Conservation (phyloP, 2,888 invertebrate genomes). For the Bhutanitis thaidina region DNA sequence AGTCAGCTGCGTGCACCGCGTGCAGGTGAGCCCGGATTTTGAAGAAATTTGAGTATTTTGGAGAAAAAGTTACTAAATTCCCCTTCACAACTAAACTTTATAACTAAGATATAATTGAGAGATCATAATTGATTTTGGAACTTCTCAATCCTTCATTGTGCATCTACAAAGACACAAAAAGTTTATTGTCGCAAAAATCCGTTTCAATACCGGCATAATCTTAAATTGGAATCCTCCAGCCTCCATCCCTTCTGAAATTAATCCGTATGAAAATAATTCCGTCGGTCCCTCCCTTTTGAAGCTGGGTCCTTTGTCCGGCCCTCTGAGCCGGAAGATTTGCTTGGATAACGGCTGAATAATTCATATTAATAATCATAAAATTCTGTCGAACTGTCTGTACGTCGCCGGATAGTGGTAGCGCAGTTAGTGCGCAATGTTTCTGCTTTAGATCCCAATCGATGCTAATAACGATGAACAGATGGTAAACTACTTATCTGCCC, state of each 20-base stretch:
- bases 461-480: no score
- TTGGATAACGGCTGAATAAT: slow-evolving; percentile 26
- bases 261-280: slow-evolving; percentile 35
- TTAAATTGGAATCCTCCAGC: slow-evolving; percentile 18
- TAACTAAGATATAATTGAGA: not conserved
- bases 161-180: not conserved
- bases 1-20: no score
- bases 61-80: no score
- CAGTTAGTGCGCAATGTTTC: no score
- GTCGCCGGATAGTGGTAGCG: no score
- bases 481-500: no score
- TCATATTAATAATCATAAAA: slow-evolving; percentile 10
- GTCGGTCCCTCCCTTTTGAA: slow-evolving; percentile 19
- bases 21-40: no score
- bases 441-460: no score
- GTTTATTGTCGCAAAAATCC: slow-evolving; percentile 18
- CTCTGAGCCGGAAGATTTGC: slow-evolving; percentile 28
- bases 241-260: slow-evolving; percentile 23
- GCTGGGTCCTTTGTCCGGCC: slow-evolving; percentile 5
- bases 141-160: slow-evolving; percentile 10
- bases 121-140: not conserved
- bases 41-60: no score
- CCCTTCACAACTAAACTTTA: no score
- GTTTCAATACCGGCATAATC: slow-evolving; percentile 10
- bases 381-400: slow-evolving; percentile 15